Percentiles rank a stretch among this genome's conserved stretches.
These are phyloP conservation scores for Ceryle rudis DNA, from an alignment of 2,797 vertebrate genomes.

Conservation along the genomic window DNA sequence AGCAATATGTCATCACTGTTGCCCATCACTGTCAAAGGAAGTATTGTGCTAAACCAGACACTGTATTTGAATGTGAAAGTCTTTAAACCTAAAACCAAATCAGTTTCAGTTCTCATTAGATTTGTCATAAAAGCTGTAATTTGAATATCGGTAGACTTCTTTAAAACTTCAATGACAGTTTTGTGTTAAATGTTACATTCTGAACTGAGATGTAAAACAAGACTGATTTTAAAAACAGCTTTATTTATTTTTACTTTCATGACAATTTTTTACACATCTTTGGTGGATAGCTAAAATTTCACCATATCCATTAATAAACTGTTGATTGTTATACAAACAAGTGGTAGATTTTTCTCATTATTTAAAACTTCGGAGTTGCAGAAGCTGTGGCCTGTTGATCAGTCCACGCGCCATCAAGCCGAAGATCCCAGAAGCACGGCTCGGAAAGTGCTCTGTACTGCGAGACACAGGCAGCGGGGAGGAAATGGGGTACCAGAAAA, in stretches of 20 bases:
- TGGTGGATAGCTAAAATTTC: conserved; percentile 78
- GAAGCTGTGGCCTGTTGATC: conserved; percentile 34
- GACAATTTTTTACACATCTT: conserved; percentile 78
- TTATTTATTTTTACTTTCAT: conserved; percentile 87
- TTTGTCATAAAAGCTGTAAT: conserved; percentile 74
- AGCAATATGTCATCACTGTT: conserved; percentile 73
- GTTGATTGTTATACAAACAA: conserved; percentile 75
- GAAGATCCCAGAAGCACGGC: conserved; percentile 40
- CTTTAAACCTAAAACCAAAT: conserved; percentile 79
- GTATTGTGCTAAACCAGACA: conserved; percentile 68
- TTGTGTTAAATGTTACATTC: conserved; percentile 72
- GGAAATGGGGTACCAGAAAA: conserved; percentile 72
- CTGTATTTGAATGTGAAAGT: conserved; percentile 79
- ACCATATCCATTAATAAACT: conserved; percentile 82
- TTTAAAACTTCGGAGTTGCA: conserved; percentile 53
- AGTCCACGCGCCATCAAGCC: conserved; percentile 5
- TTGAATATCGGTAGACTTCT: conserved; percentile 69
- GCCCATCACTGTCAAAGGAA: conserved; percentile 68
- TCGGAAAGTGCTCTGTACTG: conserved; percentile 36
- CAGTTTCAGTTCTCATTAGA: conserved; percentile 70
- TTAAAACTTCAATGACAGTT: conserved; percentile 71
- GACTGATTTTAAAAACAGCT: conserved; percentile 80
- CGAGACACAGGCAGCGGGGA: conserved; percentile 32
- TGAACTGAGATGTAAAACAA: conserved; percentile 78
- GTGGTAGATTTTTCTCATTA: conserved; percentile 62